Percentiles rank a stretch among this genome's conserved stretches.
These are phyloP conservation scores for Falco rusticolus DNA, from an alignment of 2,797 vertebrate genomes.

Conservation along the genomic window DNA sequence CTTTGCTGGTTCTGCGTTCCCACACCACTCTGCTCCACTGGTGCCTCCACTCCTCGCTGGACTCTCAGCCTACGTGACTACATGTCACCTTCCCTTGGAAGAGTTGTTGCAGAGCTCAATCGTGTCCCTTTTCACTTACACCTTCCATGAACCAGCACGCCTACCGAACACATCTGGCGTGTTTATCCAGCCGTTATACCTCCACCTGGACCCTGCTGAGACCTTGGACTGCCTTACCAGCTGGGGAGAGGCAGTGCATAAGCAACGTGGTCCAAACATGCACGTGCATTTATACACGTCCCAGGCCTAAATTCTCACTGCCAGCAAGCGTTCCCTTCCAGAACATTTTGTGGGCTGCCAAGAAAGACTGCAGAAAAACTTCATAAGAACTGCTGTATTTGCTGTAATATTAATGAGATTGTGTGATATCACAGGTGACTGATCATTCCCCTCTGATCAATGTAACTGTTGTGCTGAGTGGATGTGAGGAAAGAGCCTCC, in stretches of 20 bases:
- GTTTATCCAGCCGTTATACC: not conserved
- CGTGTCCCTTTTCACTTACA: not conserved
- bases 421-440: not conserved
- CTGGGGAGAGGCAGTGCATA: not conserved
- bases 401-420: not conserved
- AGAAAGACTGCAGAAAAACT: not conserved
- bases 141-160: not conserved
- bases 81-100: not conserved
- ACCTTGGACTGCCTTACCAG: not conserved
- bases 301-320: not conserved
- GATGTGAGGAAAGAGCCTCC: not conserved
- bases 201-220: not conserved
- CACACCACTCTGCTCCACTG: not conserved
- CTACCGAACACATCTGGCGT: not conserved
- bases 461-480: not conserved
- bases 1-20: not conserved
- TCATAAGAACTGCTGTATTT: not conserved
- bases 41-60: not conserved
- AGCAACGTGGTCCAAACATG: not conserved
- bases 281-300: accelerated
- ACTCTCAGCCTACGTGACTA: accelerated
- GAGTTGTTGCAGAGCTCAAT: not conserved
- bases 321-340: not conserved
- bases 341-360: not conserved
- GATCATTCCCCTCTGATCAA: not conserved